phyloP scores from a whole-genome alignment of 2,797 vertebrate species.

The Gouania willdenowi region DNA sequence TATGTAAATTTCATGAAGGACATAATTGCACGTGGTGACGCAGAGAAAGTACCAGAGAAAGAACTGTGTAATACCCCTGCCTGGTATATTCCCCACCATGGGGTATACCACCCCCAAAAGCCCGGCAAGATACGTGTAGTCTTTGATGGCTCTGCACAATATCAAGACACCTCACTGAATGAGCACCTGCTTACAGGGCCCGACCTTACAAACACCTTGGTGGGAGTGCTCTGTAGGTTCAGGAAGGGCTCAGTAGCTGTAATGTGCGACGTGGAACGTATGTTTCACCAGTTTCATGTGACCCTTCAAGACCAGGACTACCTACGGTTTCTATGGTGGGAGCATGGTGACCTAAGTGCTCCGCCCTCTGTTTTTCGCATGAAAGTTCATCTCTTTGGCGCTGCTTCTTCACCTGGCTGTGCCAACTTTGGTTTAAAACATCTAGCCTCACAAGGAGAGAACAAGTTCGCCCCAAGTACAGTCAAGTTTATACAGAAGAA shows the following conservation, averaged over 20 bases:
- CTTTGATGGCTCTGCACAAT: too few species aligned
- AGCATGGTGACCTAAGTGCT: neutral
- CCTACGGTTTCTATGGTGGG: neutral
- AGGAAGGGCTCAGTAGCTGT: too few species aligned
- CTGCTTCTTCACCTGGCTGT: neutral
- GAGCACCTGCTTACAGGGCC: too few species aligned
- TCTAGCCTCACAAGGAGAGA: neutral
- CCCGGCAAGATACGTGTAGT: too few species aligned
- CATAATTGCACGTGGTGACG: conserved; percentile 1
- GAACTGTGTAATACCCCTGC: conserved; percentile 2
- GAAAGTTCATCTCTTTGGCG: neutral
- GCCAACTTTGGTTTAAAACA: neutral
- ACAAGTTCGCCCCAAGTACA: neutral
- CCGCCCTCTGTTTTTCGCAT: neutral
- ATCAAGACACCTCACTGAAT: too few species aligned
- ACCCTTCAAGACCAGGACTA: neutral
- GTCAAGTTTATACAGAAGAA: neutral
- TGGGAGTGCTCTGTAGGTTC: too few species aligned
- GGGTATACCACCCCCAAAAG: conserved; percentile 26
- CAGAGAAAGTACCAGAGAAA: conserved; percentile 10
- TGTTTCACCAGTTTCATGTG: conserved; percentile 2
- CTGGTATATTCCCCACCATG: conserved; percentile 27
- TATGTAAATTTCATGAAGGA: conserved; percentile 20
- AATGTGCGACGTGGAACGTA: too few species aligned
- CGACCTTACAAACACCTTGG: too few species aligned